Evolutionary conservation across 1,140 invertebrate species (phyloP), one percentile per base, ranked within the genome.

Genomic region (Brachionus calyciflorus): DNA sequence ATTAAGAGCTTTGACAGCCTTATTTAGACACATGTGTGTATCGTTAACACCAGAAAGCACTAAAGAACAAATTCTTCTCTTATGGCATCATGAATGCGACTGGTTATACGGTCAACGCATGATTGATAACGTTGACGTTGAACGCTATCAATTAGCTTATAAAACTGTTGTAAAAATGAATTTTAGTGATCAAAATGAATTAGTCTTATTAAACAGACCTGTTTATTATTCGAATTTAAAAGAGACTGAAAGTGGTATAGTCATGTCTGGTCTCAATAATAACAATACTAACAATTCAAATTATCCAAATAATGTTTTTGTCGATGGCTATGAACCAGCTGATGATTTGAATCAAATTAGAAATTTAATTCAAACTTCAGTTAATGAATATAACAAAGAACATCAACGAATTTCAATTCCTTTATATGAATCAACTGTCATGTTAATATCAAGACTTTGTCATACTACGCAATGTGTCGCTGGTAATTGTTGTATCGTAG

Each of bases 11-110:
- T 79, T 85, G 5, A 77, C 79, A n/a, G 79, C 79, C 30, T 81
- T 85, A 7, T 85, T 85, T 79, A 84, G 84, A 73, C 84, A 85
- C 76, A 68, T 85, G 26, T 83, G 82, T 70, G 68, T 84, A 30
- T 84, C 84, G 30, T 79, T 84, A 26, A 79, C 79, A 70, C 81
- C 81, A 24, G 81, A 80, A 44, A 81, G 81, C 70, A 57, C 78
- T n/a, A 80, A 78, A 68, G 80, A 81, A 37, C 80, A 79, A 65
- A 65, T 85, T 7, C 63, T 85, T 79, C 80, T 82, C 76, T 80
- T 84, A 65, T 85, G 84, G 84, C 83, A 83, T 78, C 83, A 85
- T 78, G 84, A 85, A 68, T 84, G 83, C 78, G 80, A 81, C 77
- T 85, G 83, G 83, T 79, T 82, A 51, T 85, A 83, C 77, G 82